Base-by-base conservation (phyloP, 2,888 invertebrate species). In the Coleophora deauratella region DNA sequence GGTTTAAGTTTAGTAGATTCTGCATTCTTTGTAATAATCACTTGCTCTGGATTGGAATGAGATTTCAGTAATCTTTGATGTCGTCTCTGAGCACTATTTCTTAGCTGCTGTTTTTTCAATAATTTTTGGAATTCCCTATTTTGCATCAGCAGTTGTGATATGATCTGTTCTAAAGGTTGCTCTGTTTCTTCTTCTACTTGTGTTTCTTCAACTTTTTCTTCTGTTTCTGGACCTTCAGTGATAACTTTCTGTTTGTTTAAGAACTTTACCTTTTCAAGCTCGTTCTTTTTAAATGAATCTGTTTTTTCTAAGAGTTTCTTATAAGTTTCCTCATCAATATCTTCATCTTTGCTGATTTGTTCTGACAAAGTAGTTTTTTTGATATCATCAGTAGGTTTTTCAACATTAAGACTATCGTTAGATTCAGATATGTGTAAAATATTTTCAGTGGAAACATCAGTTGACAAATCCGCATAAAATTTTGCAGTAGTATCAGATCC, bases 81-180 rank as follows among this genome's bases (percentile, higher is more conserved):
- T 46, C 88, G 67, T 43, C 86, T 76, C 44, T 88, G 87, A 15
- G 87, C 80, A 36, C 74, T 85, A 49, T 85, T 88, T 54, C 87
- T 76, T 43, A 72, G 87, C 47, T 92, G 90, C 55, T 92, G 93
- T 56, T 93, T 92, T 53, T 92, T 93, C 21, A 93, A 78, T 34
- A 94, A 86, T 50, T 92, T 91, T 52, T 94, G 93, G 51, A 95
- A 94, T 49, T 94, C 94, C 54, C 92, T 88, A 60, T 93, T 94
- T 64, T 94, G 92, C 89, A 94, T 90, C 4, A 96, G 75, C 10
- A 95, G 80, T 62, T 94, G 94, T 1, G 94, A 91, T 38, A 96
- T 94, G 37, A 96, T 91, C 72, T 94, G 88, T 72, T 93, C 91
- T 54, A 91, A 81, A 37, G 88, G 91, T 63, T 88, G 91, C 60